Conservation (phyloP, 2,888 invertebrate species). For the Molorchus minor region DNA sequence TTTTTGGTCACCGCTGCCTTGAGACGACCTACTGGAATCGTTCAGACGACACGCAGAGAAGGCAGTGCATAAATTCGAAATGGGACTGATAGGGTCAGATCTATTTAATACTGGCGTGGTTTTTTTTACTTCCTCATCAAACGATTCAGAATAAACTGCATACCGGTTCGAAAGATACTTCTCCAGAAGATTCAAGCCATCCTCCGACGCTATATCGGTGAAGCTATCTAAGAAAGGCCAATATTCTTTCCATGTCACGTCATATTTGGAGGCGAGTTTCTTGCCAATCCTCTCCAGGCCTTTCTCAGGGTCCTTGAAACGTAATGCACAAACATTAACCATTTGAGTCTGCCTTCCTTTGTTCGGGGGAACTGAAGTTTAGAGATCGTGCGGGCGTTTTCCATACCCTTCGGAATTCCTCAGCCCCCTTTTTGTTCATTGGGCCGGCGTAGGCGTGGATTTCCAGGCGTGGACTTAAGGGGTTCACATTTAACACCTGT, state of each 20-base stretch:
- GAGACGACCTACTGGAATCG: conserved; percentile 51
- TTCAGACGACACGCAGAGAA: conserved; percentile 67
- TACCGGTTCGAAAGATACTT: conserved; percentile 68
- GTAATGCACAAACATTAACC: conserved; percentile 44
- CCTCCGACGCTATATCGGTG: conserved; percentile 76
- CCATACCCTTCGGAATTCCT: conserved; percentile 79
- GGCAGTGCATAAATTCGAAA: conserved; percentile 69
- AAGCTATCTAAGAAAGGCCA: conserved; percentile 91
- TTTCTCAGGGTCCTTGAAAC: conserved; percentile 77
- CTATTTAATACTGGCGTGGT: conserved; percentile 27
- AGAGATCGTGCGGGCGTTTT: conserved; percentile 78
- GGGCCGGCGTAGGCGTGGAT: conserved; percentile 92
- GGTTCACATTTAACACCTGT: conserved; percentile 72
- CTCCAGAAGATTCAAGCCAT: conserved; percentile 81
- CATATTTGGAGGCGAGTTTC: conserved; percentile 74
- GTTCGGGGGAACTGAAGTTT: conserved; percentile 41
- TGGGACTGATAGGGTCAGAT: conserved; percentile 63
- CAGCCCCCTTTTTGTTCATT: conserved; percentile 80
- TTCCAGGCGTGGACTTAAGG: conserved; percentile 75
- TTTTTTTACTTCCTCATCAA: conserved; percentile 33
- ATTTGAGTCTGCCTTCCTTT: conserved; percentile 31
- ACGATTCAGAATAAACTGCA: conserved; percentile 27
- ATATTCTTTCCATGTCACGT: conserved; percentile 88
- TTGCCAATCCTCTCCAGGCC: conserved; percentile 89
- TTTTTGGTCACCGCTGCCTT: conserved; percentile 40